phyloP scores from a whole-genome alignment of 2,113 vertebrate species.

The Burhinus bistriatus region DNA sequence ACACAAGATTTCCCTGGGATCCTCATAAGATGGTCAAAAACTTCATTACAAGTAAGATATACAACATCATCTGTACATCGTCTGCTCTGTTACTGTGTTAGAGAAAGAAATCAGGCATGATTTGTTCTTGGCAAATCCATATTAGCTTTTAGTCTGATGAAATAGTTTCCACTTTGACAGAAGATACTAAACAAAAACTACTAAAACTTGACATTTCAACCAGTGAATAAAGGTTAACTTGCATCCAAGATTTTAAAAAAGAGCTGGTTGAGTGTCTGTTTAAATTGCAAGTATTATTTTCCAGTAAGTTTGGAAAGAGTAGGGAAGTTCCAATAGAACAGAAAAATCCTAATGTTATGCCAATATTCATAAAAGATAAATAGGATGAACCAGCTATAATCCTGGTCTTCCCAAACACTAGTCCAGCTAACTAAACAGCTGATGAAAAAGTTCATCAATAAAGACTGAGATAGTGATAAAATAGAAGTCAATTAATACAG shows the following conservation, averaged over 20 bases:
- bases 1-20: neutral
- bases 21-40: neutral
- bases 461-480: neutral
- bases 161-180: slow-evolving; percentile 46
- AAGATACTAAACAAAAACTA: slow-evolving; percentile 26
- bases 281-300: slow-evolving; percentile 12
- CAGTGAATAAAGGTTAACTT: slow-evolving; percentile 24
- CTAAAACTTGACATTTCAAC: slow-evolving; percentile 52
- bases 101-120: neutral
- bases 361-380: slow-evolving; percentile 7
- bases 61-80: neutral
- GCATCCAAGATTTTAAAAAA: slow-evolving; percentile 1
- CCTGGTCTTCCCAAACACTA: neutral
- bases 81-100: neutral
- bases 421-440: neutral
- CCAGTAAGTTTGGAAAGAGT: slow-evolving; percentile 20
- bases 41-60: neutral
- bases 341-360: neutral
- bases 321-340: neutral
- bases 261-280: neutral
- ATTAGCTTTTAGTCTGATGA: neutral
- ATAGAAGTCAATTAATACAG: neutral
- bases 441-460: neutral
- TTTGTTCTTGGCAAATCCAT: slow-evolving; percentile 1
- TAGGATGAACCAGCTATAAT: neutral